Percentiles rank a stretch among this genome's conserved stretches.
Evolutionary conservation across 2,113 vertebrate species (phyloP).

Genomic region (Phalacrocorax pelagicus): DNA sequence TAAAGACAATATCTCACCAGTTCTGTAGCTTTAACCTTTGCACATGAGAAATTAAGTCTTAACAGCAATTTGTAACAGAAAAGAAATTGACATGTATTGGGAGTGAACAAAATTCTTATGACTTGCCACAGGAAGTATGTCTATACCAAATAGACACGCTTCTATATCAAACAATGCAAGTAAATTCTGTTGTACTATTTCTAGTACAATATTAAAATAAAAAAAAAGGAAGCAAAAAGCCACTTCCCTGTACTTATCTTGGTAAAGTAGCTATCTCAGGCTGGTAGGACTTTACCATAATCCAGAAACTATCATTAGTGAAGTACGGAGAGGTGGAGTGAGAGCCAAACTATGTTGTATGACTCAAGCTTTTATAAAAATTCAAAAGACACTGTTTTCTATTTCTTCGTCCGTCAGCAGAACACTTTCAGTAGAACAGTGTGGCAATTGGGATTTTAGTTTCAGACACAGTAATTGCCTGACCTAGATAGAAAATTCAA

Average conservation of each 20-base stretch:
- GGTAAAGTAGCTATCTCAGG: not conserved
- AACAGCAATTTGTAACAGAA: not conserved
- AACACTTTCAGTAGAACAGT: not conserved
- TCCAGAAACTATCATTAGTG: not conserved
- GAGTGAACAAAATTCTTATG: not conserved
- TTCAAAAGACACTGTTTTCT: not conserved
- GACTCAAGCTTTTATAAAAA: not conserved
- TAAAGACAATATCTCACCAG: not conserved
- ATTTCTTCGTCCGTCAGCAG: not conserved
- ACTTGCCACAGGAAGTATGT: not conserved
- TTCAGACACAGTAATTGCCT: conserved; percentile 18
- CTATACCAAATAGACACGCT: not conserved
- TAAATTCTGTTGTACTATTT: not conserved
- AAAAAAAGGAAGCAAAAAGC: not conserved
- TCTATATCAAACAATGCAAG: not conserved
- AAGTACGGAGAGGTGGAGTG: not conserved
- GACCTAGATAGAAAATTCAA: conserved; percentile 27
- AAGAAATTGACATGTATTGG: not conserved
- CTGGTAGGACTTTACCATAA: not conserved
- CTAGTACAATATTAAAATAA: not conserved
- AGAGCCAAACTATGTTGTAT: not conserved
- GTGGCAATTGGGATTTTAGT: conserved; percentile 12
- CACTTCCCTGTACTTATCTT: not conserved
- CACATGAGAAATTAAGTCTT: not conserved
- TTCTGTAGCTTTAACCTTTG: not conserved